Evolutionary conservation across 2,888 invertebrate species (phyloP).

Genomic region (Odontocerum albicorne): DNA sequence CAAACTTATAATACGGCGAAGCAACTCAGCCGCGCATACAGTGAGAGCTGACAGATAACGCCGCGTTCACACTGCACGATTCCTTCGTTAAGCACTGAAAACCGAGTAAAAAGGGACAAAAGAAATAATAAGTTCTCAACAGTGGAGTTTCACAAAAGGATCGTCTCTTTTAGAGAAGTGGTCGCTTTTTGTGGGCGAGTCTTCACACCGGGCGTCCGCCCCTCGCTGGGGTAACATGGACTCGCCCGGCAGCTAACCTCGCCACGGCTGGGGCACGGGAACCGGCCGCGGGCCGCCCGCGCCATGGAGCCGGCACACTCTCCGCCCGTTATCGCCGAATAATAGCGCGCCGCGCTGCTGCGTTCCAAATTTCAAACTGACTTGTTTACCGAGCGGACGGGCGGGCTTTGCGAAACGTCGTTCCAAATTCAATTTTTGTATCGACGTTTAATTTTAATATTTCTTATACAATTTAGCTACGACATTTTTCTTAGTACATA

Average conservation of each 20-base stretch:
- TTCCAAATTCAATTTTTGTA: no score
- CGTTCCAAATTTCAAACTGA: conserved; percentile 11
- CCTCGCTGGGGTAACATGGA: conserved; percentile 37
- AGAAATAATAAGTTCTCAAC: not conserved
- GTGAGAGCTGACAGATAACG: not conserved
- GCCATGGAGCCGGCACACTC: conserved; percentile 10
- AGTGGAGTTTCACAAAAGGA: not conserved
- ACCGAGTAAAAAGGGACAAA: not conserved
- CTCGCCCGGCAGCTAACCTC: conserved; percentile 51
- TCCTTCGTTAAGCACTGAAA: not conserved
- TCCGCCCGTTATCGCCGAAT: conserved; percentile 15
- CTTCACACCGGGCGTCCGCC: conserved; percentile 8
- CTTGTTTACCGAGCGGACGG: conserved; percentile 3
- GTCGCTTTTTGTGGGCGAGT: not conserved
- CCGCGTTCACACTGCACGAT: not conserved
- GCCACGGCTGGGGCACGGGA: conserved; percentile 35
- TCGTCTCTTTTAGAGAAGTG: not conserved
- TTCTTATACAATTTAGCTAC: no score
- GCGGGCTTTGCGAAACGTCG: no score
- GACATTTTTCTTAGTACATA: no score
- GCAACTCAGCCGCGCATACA: conserved; percentile 14
- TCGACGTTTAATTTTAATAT: no score
- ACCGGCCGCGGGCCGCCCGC: conserved; percentile 46
- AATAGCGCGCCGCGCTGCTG: not conserved
- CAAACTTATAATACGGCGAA: conserved; percentile 7